A percentile compares a stretch with the other conserved stretches of the same genome.
These are phyloP conservation scores for Parnassius orleans DNA, from an alignment of 2,888 invertebrate species.

Conservation along the genomic window DNA sequence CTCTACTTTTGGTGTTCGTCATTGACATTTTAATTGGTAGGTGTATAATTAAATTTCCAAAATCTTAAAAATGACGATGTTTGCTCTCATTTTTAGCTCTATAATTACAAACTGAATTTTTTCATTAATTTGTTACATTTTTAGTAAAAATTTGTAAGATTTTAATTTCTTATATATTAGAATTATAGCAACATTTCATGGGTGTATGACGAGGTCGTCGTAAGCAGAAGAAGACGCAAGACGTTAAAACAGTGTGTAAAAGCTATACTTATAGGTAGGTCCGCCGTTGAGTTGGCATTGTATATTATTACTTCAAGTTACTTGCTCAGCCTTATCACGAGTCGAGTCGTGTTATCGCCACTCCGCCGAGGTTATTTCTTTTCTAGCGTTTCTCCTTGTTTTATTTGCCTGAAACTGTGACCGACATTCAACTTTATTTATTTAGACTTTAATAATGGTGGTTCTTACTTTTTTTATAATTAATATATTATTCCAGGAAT, in stretches of 20 bases:
- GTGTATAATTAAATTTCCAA: conserved; percentile 2
- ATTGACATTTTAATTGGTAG: conserved; percentile 3
- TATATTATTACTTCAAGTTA: conserved; percentile 64
- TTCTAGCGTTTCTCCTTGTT: conserved; percentile 68
- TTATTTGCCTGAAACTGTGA: conserved; percentile 35
- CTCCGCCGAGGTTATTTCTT: conserved; percentile 54
- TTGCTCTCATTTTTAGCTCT: conserved; percentile 11
- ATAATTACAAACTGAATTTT: conserved; percentile 8
- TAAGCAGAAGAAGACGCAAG: conserved; percentile 40
- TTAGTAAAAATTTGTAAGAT: conserved; percentile 11
- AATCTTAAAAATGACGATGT: background rate
- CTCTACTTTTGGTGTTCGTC: background rate
- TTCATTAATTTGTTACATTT: background rate
- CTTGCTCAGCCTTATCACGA: conserved; percentile 49
- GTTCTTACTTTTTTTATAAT: background rate
- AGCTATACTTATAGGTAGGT: conserved; percentile 77
- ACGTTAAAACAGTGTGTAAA: conserved; percentile 61
- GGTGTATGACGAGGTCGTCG: conserved; percentile 59
- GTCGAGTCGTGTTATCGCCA: conserved; percentile 55
- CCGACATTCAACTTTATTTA: no score
- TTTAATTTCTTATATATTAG: background rate
- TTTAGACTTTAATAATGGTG: background rate
- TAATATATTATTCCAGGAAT: background rate
- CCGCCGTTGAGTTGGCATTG: conserved; percentile 73
- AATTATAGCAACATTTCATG: conserved; percentile 59